Base-by-base conservation (phyloP, 2,113 vertebrate species). In the Vanacampus margaritifer region DNA sequence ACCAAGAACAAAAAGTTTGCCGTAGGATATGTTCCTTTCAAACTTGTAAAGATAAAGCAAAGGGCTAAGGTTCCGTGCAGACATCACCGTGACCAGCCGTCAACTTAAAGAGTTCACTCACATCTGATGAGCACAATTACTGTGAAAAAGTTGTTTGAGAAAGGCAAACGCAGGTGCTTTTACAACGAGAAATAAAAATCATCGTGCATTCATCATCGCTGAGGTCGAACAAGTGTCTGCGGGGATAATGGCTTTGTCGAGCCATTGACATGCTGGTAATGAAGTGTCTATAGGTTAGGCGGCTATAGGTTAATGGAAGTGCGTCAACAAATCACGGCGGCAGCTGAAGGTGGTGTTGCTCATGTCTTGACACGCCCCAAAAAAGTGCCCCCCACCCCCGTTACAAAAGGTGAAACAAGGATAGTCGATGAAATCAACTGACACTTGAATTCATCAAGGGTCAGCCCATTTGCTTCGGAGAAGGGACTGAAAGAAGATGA, bases 221-320 rank as follows among this genome's bases (percentile, higher is more conserved):
- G 48, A 68, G 79, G 81, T 84, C 78, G 78, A 74, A 72, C 13
- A 1, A 72, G 23, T 58, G 65, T 48, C 61, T 69, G 60, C 48
- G 67, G 64, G 59, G 61, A 75, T 80, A 84, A 87, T 81, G 67
- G 48, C 68, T 84, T 74, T 79, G 75, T 76, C 68, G 72, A 81
- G 73, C 39, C 41, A 62, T 41, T 72, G 71, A 48, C 71, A 72
- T 48, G 63, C 63, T 67, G 73, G 83, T 77, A 81, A 86, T 85
- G 56, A 85, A 63, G 64, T 67, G 76, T 75, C 80, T 50, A 11
- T 48, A 78, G 85, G 80, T 86, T 53, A 74, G 64, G 37, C 50
- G 28, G 75, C 74, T 71, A 24, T 7, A 54, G 77, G 81, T 85
- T 86, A 86, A 88, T 87, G 51, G 62, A 79, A 82, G 75, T 59